Percentiles rank a stretch among this genome's conserved stretches.
These are phyloP conservation scores for Grapholita molesta DNA, from an alignment of 1,140 invertebrate genomes.

Conservation along the genomic window DNA sequence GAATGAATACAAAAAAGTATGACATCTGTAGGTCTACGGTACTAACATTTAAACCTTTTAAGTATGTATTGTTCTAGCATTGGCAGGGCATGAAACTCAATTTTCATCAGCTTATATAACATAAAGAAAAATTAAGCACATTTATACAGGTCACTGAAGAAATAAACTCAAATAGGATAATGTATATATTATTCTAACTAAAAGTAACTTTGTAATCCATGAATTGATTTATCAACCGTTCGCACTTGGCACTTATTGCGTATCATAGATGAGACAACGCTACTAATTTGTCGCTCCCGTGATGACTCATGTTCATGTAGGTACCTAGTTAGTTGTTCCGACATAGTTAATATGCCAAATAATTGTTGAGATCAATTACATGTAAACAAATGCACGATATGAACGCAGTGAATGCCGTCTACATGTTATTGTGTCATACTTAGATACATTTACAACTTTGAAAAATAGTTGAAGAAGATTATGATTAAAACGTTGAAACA, in stretches of 20 bases:
- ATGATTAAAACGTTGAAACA: background rate
- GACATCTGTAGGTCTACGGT: too few species aligned
- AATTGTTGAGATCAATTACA: background rate
- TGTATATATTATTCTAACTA: background rate
- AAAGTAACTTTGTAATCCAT: too few species aligned
- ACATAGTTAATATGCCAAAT: conserved; percentile 7
- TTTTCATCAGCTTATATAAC: too few species aligned
- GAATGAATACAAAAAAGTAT: too few species aligned
- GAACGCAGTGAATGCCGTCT: background rate
- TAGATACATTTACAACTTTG: background rate
- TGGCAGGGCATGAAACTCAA: too few species aligned
- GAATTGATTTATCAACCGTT: background rate
- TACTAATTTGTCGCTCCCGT: conserved; percentile 4
- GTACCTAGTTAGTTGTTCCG: background rate
- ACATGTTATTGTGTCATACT: background rate
- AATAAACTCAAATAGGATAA: too few species aligned
- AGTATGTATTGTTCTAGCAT: too few species aligned
- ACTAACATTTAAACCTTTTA: too few species aligned
- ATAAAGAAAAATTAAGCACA: too few species aligned
- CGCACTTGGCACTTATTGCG: background rate
- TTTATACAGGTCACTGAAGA: too few species aligned
- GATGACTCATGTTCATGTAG: background rate
- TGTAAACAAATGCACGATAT: background rate
- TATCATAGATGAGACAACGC: background rate
- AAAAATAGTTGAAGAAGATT: background rate